Evolutionary conservation across 2,888 invertebrate species (phyloP), one percentile per base, ranked within the genome.

Genomic region (Cerastis rubricosa): DNA sequence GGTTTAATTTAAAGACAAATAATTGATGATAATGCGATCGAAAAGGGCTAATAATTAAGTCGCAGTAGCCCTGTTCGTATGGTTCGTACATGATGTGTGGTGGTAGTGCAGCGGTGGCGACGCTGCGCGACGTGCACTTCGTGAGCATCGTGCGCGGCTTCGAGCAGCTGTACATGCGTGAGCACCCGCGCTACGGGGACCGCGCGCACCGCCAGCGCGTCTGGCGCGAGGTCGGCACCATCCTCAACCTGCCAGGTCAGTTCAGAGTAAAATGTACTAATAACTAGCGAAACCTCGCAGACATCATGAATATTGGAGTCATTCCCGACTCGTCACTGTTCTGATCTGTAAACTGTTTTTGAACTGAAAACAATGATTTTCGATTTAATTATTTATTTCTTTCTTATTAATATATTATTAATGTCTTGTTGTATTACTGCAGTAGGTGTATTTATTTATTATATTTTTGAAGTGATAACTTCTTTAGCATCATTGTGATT

Each of bases 91-190:
- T 61, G 22, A 40, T 11, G 4, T 61, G 40, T 63, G 22, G 22
- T 40, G 40, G 2, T 63, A 35, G 6, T n/a, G 12, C 61, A 63
- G 63, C 22, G 22, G 40, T n/a, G 63, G 40, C 12, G 29, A 40
- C 45, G 54, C 77, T 45, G 45, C 25, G 45, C 22, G 65, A 77
- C 65, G 51, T n/a, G 45, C 64, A 54, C 45, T 75, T 75, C 51
- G 11, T 75, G 25, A 40, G 35, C 14, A 45, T 76, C 35, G 75
- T 77, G 75, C 77, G 75, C 25, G 25, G 77, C 54, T 77, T 77
- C 65, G 65, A 75, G 54, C 51, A 76, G 65, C 54, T 75, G 77
- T 64, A 75, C 65, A 17, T 25, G n/a, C 35, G 11, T 45, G 64
- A 76, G 2, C 75, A 75, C 35, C 75, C 75, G 1, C 51, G 6